phyloP scores from a whole-genome alignment of 2,797 vertebrate species.

The Apogon talboti region DNA sequence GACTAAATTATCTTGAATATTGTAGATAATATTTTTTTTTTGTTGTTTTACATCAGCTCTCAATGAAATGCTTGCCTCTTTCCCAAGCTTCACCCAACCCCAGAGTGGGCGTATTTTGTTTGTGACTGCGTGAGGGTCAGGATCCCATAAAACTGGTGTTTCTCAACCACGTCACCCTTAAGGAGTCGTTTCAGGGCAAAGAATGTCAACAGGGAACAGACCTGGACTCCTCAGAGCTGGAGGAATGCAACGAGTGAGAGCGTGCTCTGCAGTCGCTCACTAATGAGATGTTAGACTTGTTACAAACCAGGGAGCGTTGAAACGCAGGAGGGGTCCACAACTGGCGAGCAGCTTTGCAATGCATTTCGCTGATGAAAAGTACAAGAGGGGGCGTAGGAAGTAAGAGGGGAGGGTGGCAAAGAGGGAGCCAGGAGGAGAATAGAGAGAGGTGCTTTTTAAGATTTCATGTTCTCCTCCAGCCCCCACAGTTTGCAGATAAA shows the following conservation, averaged over 20 bases:
- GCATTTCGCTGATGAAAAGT: slow-evolving; percentile 55
- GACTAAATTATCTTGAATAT: slow-evolving; percentile 8
- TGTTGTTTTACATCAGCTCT: neutral
- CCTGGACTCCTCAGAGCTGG: slow-evolving; percentile 32
- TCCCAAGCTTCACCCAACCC: slow-evolving; percentile 5
- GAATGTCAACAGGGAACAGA: slow-evolving; percentile 75
- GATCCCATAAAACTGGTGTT: slow-evolving; percentile 78
- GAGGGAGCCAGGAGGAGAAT: slow-evolving; percentile 7
- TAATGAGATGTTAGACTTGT: slow-evolving; percentile 60
- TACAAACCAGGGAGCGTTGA: slow-evolving; percentile 51
- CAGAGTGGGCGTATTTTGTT: slow-evolving; percentile 39
- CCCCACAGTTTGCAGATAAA: slow-evolving; percentile 85
- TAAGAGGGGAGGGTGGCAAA: slow-evolving; percentile 53
- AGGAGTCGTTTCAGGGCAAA: slow-evolving; percentile 58
- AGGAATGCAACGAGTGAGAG: slow-evolving; percentile 41
- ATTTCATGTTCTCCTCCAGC: slow-evolving; percentile 83
- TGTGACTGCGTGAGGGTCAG: slow-evolving; percentile 47
- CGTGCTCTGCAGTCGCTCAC: slow-evolving; percentile 36
- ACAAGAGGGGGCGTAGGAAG: slow-evolving; percentile 46
- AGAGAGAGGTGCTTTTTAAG: slow-evolving; percentile 76
- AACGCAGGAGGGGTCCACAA: slow-evolving; percentile 21
- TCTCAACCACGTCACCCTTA: slow-evolving; percentile 62
- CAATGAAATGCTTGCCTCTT: slow-evolving; percentile 35
- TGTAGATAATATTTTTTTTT: slow-evolving; percentile 27
- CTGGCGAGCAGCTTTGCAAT: slow-evolving; percentile 29